Base-by-base conservation (phyloP, 2,797 vertebrate species). In the Sebastes baramenuke region DNA sequence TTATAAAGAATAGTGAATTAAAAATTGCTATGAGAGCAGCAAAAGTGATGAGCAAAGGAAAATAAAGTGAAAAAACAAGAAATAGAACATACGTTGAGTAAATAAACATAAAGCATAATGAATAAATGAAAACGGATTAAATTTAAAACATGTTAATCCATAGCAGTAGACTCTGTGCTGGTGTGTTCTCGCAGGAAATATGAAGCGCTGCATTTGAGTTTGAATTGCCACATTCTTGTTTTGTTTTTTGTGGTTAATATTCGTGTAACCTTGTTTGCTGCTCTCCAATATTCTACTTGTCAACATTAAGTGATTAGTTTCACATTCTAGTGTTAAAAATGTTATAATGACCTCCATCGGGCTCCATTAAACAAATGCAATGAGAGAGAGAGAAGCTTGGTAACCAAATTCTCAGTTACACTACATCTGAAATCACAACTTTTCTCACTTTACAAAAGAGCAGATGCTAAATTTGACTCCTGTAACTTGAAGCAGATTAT, bases 391-490 rank as follows among this genome's bases (percentile, higher is more conserved):
- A 46, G 16, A 59, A 22, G 12, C 11, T 42, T 62, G 46, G 27
- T 60, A 12, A 49, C 12, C 36, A 24, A 36, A 71, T 24, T 69
- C 60, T 67, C 29, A 4, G 4, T 22, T 54, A 14, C 22, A 32
- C 11, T 49, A 11, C 1, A 3, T 46, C 77, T 65, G 56, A 30
- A 60, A 64, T 25, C n/a, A 11, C 42, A 75, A 25, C 24, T 72
- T 52, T 61, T 80, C 75, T 77, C 36, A 29, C 20, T 42, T 46
- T 58, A 32, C 46, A 62, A 4, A 54, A 78, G 8, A 55, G 55
- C 52, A 77, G 49, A 75, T 64, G 70, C 52, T 72, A 20, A 69
- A 72, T 68, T 14, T 59, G 20, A 34, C 75, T 10, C 20, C 18
- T 59, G 36, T 2, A 5, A 34, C 27, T 16, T 27, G 27, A 77